Percentiles rank a stretch among this genome's conserved stretches.
phyloP scores from a whole-genome alignment of 2,888 invertebrate genomes.

The Orthosia gothica region DNA sequence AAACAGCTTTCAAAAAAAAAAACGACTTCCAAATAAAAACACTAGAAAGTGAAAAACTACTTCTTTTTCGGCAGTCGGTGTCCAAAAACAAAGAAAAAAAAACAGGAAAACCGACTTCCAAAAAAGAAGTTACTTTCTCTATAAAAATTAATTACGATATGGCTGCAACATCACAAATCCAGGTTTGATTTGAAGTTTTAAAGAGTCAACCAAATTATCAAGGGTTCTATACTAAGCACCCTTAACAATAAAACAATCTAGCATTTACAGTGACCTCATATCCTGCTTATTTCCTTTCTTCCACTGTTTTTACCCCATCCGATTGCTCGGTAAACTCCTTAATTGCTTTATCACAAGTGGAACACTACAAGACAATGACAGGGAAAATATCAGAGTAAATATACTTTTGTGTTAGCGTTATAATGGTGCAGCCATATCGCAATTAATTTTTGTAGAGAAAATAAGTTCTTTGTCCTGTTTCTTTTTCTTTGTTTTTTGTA shows the following conservation, averaged over 20 bases:
- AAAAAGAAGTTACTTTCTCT: too few species aligned
- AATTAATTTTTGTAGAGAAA: neutral
- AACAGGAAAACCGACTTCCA: too few species aligned
- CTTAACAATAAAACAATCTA: neutral
- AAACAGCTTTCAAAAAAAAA: too few species aligned
- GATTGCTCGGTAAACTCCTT: conserved; percentile 31
- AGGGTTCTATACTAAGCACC: neutral
- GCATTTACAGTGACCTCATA: neutral
- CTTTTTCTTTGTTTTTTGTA: too few species aligned
- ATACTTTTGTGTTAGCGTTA: neutral
- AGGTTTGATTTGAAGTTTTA: neutral
- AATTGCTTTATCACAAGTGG: conserved; percentile 44
- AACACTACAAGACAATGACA: conserved; percentile 27
- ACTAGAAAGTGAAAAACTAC: too few species aligned
- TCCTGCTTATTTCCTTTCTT: conserved; percentile 5
- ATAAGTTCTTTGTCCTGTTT: too few species aligned
- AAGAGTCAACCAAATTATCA: neutral
- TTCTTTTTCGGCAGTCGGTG: too few species aligned
- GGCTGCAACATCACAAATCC: too few species aligned
- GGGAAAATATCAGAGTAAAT: conserved; percentile 14
- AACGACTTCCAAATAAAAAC: too few species aligned
- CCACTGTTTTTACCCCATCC: conserved; percentile 5
- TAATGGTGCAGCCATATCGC: neutral
- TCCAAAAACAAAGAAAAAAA: too few species aligned
- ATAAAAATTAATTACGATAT: too few species aligned